phyloP scores from a whole-genome alignment of 2,797 vertebrate genomes.

The Gallinago solitaria region DNA sequence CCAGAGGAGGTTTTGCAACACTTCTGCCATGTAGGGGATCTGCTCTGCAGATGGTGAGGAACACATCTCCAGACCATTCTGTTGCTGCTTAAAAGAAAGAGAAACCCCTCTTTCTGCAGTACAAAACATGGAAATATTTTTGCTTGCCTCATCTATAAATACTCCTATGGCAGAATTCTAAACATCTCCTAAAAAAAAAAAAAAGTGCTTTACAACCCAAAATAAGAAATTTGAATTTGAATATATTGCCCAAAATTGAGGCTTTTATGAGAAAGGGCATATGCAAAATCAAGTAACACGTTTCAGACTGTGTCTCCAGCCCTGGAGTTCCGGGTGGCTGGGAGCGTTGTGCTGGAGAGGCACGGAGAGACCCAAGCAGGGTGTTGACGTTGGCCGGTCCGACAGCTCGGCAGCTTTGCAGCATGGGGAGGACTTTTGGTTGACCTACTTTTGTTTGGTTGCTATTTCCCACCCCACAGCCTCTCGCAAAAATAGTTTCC shows the following conservation, averaged over 20 bases:
- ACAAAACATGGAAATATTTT: neutral
- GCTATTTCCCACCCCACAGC: neutral
- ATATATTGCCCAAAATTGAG: neutral
- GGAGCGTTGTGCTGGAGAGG: neutral
- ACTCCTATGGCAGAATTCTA: neutral
- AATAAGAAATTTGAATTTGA: neutral
- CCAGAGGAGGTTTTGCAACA: neutral
- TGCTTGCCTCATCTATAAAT: constrained; percentile 35
- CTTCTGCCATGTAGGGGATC: neutral
- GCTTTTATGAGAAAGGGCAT: neutral
- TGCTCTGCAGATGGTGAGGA: neutral
- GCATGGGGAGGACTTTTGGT: neutral
- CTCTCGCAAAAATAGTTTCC: neutral
- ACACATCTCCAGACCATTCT: neutral
- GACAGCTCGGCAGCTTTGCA: neutral
- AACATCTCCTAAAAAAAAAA: neutral
- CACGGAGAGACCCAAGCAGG: neutral
- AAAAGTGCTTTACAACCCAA: neutral
- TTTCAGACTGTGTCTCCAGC: neutral
- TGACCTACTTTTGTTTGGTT: constrained; percentile 16
- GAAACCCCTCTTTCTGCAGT: neutral
- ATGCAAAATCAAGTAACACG: neutral
- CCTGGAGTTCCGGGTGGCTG: neutral
- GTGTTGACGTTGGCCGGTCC: accelerated
- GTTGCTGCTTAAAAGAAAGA: neutral